Evolutionary conservation across 1,140 invertebrate species (phyloP), one percentile per base, ranked within the genome.

Genomic region (Archivesica marissinica): DNA sequence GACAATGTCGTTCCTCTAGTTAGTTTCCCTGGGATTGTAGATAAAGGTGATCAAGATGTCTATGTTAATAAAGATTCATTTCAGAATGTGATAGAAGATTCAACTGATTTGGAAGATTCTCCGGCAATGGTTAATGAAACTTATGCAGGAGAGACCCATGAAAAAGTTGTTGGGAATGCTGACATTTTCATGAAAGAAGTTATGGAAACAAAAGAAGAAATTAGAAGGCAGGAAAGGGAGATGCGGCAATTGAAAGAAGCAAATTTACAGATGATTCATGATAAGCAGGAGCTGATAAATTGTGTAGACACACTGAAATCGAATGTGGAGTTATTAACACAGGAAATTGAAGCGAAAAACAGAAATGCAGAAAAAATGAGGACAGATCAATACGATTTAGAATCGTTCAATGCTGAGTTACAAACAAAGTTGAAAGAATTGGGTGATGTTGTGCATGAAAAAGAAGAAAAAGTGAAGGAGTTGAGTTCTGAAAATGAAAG

Each of bases 21-120:
- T 54, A 52, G 61, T 78, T 72, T 50, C 44, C 50, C 35, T 59
- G 82, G 82, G 41, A 68, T 59, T 52, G 54, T 44, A 33, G 28
- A 25, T 59, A 44, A 23, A 80, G 83, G 66, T 76, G 76, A 72
- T 52, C 56, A 68, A 59, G 75, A 54, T 78, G n/a, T 70, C 50
- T 33, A 79, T 72, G 61, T 72, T 72, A 33, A 50, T 61, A 30
- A 39, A 56, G 52, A 70, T 70, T 25, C 33, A n/a, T 85, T 79
- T 79, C 70, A 74, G 75, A 59, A 44, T 9, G n/a, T 4, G 23
- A 59, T 28, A 15, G 68, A 74, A 15, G 44, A 28, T 77, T 1
- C 38, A n/a, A 23, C 28, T 41, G 66, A 44, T 70, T 7, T 1
- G 15, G 17, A 11, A 47, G 68, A 20, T 4, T 47, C 9, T 6